Conservation (phyloP, 2,888 invertebrate genomes). For the Harmothoe impar region DNA sequence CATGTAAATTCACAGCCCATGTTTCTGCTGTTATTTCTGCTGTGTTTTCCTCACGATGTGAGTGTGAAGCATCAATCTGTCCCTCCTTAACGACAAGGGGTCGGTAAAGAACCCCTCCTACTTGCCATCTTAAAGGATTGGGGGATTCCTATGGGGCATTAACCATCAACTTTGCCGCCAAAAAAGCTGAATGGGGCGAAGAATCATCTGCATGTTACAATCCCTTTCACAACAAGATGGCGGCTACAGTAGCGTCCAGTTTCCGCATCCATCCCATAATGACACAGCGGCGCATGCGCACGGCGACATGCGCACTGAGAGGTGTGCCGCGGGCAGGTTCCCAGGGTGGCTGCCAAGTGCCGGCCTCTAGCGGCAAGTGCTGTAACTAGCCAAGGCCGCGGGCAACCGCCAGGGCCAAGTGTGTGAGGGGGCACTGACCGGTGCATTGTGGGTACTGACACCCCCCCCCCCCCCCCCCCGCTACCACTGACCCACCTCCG, state of each 20-base stretch:
- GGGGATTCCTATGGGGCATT: too few species aligned
- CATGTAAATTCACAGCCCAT: neutral
- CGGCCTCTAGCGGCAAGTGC: neutral
- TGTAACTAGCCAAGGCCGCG: constrained; percentile 18
- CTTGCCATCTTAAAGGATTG: too few species aligned
- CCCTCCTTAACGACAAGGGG: neutral
- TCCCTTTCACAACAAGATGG: too few species aligned
- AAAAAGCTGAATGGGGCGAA: too few species aligned
- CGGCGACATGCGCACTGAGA: too few species aligned
- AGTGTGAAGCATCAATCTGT: neutral
- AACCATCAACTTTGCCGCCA: too few species aligned
- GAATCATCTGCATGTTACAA: too few species aligned
- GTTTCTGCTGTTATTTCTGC: neutral
- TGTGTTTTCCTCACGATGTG: too few species aligned
- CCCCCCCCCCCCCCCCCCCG: neutral
- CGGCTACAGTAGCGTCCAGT: neutral
- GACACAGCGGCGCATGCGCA: neutral
- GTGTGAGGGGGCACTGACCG: neutral
- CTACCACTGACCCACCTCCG: neutral
- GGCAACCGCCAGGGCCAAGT: neutral
- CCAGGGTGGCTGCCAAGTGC: constrained; percentile 32
- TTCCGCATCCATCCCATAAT: neutral
- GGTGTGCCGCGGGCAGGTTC: neutral
- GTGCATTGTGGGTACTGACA: neutral
- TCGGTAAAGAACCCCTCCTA: neutral